Base-by-base conservation (phyloP, 2,888 invertebrate species). In the Emesis furor region DNA sequence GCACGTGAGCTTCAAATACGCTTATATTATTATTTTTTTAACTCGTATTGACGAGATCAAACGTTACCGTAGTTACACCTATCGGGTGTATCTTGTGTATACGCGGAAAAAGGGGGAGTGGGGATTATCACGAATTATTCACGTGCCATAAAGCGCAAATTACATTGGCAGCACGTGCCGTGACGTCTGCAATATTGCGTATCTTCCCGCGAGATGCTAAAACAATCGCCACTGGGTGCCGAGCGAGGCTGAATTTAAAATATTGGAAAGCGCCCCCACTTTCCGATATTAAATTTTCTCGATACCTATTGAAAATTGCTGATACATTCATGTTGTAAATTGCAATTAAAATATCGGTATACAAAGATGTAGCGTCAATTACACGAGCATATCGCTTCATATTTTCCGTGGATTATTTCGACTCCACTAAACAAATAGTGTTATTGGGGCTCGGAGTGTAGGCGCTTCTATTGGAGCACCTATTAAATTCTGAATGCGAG, bases 401-500 rank as follows among this genome's bases (percentile, higher is more conserved):
- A 84, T 84, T 77, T 82, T 76, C 93, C 92, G 92, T 92, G 88
- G 94, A 96, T 96, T 95, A 95, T 92, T 94, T 94, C 93, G 91
- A 91, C 94, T 90, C 93, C 94, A 93, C 93, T 94, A 94, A 95
- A 94, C 95, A 95, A 95, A 95, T 94, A 95, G 92, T 94, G 91
- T 92, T 94, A 95, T 94, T 92, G 94, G 94, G 94, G 93, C 91
- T 89, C 90, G 89, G 89, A 65, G 65, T 85, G 86, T 81, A 86
- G 90, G 91, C 92, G 91, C 88, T 92, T 92, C 91, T 89, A 92
- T 55, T 93, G 92, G 94, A 95, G 95, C 94, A 94, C 95, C 95
- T 96, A 96, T 96, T 96, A 96, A 95, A 95, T 94, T 93, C 94
- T 95, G 95, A 96, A 95, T 95, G 95, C 95, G 95, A 95, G 95